Conservation (phyloP, 2,797 vertebrate species). For the Neosilurus mollespiculum region DNA sequence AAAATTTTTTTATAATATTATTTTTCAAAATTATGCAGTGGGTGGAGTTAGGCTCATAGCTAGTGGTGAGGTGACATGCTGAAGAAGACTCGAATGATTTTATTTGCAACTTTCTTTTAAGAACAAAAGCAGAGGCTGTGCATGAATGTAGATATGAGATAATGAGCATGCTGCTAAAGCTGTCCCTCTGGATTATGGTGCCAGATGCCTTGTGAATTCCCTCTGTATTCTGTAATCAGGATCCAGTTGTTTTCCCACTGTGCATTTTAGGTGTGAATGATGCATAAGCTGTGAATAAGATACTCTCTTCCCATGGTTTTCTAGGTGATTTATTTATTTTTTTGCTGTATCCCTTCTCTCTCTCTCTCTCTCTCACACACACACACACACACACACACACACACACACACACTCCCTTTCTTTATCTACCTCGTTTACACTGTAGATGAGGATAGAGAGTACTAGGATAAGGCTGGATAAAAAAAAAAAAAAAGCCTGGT, state of each 20-base stretch:
- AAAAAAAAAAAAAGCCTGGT: too few species aligned
- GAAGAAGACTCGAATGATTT: background rate
- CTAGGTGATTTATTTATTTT: background rate
- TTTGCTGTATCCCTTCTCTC: too few species aligned
- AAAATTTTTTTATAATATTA: too few species aligned
- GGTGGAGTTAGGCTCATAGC: too few species aligned
- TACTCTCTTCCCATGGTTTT: background rate
- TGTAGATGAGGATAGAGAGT: constrained; percentile 22
- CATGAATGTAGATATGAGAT: constrained; percentile 43
- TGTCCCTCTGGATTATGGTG: constrained; percentile 34
- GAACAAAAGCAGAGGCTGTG: background rate
- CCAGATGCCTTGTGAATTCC: constrained; percentile 21
- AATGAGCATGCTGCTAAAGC: constrained; percentile 38
- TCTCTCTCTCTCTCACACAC: too few species aligned
- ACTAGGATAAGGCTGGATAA: constrained; percentile 46
- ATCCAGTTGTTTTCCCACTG: constrained; percentile 6
- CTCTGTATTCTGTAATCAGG: constrained; percentile 27
- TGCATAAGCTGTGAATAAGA: constrained; percentile 23
- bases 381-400: too few species aligned
- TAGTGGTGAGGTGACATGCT: too few species aligned
- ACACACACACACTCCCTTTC: constrained; percentile 1
- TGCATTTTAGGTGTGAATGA: constrained; percentile 26
- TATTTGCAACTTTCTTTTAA: background rate
- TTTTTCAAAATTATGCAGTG: too few species aligned
- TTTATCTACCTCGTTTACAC: background rate